These are phyloP conservation scores for Batillaria attramentaria DNA, from an alignment of 1,140 invertebrate genomes.

Conservation along the genomic window DNA sequence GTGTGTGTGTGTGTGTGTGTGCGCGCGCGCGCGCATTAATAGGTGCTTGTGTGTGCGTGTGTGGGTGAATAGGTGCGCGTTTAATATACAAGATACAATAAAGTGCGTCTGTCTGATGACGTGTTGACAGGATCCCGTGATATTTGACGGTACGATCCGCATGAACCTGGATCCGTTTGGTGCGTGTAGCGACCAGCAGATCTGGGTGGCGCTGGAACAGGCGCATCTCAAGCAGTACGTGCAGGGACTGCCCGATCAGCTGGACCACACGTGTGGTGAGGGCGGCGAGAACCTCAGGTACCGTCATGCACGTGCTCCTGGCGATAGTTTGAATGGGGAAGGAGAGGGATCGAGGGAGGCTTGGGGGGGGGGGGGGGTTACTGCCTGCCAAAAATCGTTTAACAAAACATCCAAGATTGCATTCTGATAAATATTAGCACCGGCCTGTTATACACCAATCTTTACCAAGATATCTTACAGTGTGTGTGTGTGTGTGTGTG, in stretches of 20 bases:
- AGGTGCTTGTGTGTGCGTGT: too few species aligned
- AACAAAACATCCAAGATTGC: too few species aligned
- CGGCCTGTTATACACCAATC: too few species aligned
- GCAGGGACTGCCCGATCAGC: constrained; percentile 47
- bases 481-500: too few species aligned
- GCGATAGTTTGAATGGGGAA: background rate
- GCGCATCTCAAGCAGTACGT: constrained; percentile 69
- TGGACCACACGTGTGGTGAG: constrained; percentile 67
- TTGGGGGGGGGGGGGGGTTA: background rate
- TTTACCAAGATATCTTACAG: too few species aligned
- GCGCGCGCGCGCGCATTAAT: background rate
- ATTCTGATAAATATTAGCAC: too few species aligned
- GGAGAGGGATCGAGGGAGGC: background rate
- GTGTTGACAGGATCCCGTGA: constrained; percentile 79
- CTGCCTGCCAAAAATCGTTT: too few species aligned
- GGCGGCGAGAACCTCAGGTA: constrained; percentile 71
- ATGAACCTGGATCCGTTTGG: constrained; percentile 90
- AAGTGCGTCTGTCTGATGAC: too few species aligned
- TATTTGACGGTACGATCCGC: constrained; percentile 85
- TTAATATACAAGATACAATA: background rate
- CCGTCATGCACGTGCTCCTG: background rate
- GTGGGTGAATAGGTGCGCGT: background rate
- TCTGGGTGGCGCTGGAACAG: constrained; percentile 84
- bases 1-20: background rate
- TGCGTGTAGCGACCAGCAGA: constrained; percentile 78